Conservation (phyloP, 1,140 invertebrate genomes). For the Callitettix versicolor region DNA sequence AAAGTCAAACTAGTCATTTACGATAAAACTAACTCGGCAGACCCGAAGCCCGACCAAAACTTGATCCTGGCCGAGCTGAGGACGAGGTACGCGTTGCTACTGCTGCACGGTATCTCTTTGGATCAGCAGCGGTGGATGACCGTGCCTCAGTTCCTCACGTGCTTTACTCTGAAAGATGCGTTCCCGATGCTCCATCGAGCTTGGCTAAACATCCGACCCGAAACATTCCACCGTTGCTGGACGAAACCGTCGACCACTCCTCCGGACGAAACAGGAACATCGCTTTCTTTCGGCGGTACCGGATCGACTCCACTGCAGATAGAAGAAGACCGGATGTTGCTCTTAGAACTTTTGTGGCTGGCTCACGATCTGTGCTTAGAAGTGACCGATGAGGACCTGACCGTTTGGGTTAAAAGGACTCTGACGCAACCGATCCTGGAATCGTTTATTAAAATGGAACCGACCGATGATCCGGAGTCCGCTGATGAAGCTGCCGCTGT, state of each 20-base stretch:
- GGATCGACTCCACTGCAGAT: constrained; percentile 20
- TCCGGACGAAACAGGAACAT: not conserved
- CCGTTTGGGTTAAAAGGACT: constrained; percentile 31
- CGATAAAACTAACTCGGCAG: constrained; percentile 24
- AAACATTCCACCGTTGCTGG: constrained; percentile 37
- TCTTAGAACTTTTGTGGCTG: constrained; percentile 33
- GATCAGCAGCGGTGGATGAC: constrained; percentile 21
- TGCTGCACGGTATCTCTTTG: constrained; percentile 27
- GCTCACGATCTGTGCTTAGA: constrained; percentile 35
- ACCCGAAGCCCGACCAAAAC: constrained; percentile 30
- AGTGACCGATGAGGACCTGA: constrained; percentile 33
- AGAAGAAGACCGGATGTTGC: constrained; percentile 29
- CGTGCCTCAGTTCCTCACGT: constrained; percentile 29
- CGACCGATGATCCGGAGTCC: constrained; percentile 22
- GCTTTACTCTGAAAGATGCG: constrained; percentile 39
- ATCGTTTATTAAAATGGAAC: constrained; percentile 21
- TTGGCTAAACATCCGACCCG: constrained; percentile 37
- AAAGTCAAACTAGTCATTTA: constrained; percentile 32
- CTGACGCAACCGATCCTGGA: constrained; percentile 12
- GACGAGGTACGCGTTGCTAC: constrained; percentile 32
- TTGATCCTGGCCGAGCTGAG: constrained; percentile 35
- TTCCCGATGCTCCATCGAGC: constrained; percentile 39
- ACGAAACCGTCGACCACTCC: constrained; percentile 22
- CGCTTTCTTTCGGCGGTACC: constrained; percentile 13
- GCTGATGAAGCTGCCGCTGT: constrained; percentile 17